Evolutionary conservation across 2,797 vertebrate genomes (phyloP), one percentile per base, ranked within the genome.

Genomic region (Brotula barbata): DNA sequence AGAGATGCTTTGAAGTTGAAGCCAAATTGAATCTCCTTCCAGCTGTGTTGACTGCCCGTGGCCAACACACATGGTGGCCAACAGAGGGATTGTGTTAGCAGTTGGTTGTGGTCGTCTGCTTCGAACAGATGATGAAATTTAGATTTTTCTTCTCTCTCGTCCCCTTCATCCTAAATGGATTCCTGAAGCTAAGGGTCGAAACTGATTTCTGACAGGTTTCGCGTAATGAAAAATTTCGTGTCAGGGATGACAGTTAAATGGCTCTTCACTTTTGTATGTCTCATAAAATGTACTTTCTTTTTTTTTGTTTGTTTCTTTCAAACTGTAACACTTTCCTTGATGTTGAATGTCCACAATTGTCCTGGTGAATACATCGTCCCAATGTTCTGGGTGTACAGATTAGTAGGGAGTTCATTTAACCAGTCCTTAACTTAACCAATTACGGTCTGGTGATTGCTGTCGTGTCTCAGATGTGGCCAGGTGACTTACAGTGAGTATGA

Each of bases 401-500:
- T 3, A 39, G 37, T 31, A 2, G n/a, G 37, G 37, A 5, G 33
- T 41, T 17, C 11, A 64, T 34, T 20, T 28, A 21, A 48, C 6
- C 6, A 14, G 2, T 23, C 49, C 22, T 19, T 56, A 10, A 31
- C 44, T 59, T 17, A 42, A 54, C 15, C 58, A 42, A 7, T 37
- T 41, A 33, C 31, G 23, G 34, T 23, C 47, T 41, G 25, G 14
- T 48, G 22, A n/a, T n/a, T n/a, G n/a, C n/a, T 62, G 61, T 59
- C 55, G 19, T 43, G 4, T 4, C 23, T 17, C 31, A 55, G 37
- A 65, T 15, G 11, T 44, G 34, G 13, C 63, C 40, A n/a, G 6
- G 22, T 45, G 15, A 16, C n/a, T 16, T 1, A 57, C 34, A 11
- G 9, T 14, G 34, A 40, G 15, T 41, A 7, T 17, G 15, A 36